These are phyloP conservation scores for Parnassius glacialis DNA, from an alignment of 2,888 invertebrate genomes.

Conservation along the genomic window DNA sequence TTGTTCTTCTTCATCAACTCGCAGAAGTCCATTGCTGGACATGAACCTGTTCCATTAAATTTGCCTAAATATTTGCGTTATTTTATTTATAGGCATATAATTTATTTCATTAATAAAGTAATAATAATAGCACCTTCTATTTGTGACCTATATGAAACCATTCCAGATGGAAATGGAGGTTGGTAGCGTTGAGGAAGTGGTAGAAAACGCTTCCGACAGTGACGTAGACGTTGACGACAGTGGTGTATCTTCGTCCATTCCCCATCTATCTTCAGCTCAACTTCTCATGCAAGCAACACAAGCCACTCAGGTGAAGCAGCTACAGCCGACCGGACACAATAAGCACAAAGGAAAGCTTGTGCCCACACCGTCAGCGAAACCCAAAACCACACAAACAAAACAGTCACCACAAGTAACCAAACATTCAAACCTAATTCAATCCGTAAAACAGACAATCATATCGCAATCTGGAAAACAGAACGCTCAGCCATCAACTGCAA, in stretches of 20 bases:
- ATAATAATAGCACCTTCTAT: not conserved
- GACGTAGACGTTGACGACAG: constrained; percentile 73
- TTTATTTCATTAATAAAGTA: too few species aligned
- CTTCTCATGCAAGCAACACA: constrained; percentile 65
- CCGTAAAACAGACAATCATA: constrained; percentile 17
- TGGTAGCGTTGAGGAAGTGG: constrained; percentile 51
- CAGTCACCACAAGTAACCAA: constrained; percentile 28
- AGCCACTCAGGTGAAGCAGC: constrained; percentile 41
- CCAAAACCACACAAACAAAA: constrained; percentile 37
- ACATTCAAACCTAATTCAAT: constrained; percentile 22
- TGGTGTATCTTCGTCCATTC: constrained; percentile 37
- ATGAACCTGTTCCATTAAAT: too few species aligned
- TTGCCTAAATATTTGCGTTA: too few species aligned
- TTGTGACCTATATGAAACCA: not conserved
- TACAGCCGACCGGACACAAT: constrained; percentile 25
- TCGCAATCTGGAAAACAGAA: constrained; percentile 19
- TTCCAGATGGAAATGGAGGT: constrained; percentile 52
- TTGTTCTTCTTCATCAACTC: too few species aligned
- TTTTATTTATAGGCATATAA: too few species aligned
- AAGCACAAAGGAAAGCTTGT: constrained; percentile 50
- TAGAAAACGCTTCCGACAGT: constrained; percentile 64
- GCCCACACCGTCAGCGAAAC: constrained; percentile 42
- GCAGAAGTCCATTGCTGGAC: too few species aligned
- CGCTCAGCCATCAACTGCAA: constrained; percentile 18
- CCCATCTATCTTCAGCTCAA: constrained; percentile 64